Evolutionary conservation across 2,888 invertebrate genomes (phyloP).

Genomic region (Trypoxylon attenuatum): DNA sequence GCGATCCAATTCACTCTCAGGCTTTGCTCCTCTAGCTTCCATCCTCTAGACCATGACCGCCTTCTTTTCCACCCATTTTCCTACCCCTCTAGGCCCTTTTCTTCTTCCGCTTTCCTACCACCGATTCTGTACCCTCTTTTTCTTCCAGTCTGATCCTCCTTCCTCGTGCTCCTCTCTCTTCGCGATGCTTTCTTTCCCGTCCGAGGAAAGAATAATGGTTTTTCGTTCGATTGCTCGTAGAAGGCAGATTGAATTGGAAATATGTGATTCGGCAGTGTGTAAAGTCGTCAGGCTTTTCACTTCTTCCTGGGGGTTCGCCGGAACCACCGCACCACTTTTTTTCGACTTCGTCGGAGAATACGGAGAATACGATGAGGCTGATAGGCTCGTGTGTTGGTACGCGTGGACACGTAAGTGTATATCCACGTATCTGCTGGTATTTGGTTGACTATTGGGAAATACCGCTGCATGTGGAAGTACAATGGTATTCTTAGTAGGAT

Average conservation of each 20-base stretch:
- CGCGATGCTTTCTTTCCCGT: constrained; percentile 28
- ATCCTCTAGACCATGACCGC: constrained; percentile 23
- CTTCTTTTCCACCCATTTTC: constrained; percentile 5
- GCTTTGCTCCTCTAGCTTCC: constrained; percentile 26
- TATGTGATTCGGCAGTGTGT: constrained; percentile 67
- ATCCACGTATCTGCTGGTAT: too few species aligned
- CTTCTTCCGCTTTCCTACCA: constrained; percentile 4
- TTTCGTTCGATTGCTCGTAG: constrained; percentile 62
- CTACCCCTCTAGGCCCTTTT: neutral
- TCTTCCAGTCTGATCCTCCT: neutral
- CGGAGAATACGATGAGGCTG: too few species aligned
- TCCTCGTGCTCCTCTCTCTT: neutral
- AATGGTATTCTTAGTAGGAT: too few species aligned
- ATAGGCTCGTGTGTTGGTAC: too few species aligned
- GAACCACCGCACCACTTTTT: too few species aligned
- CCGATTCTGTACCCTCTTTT: neutral
- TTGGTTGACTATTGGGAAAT: too few species aligned
- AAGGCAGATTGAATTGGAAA: constrained; percentile 68
- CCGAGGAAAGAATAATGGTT: constrained; percentile 65
- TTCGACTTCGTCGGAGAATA: too few species aligned
- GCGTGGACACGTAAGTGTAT: too few species aligned
- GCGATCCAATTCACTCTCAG: constrained; percentile 42
- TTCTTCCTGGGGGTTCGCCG: constrained; percentile 16
- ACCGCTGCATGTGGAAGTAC: too few species aligned
- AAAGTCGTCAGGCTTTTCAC: constrained; percentile 62